Evolutionary conservation across 2,797 vertebrate genomes (phyloP), one percentile per base, ranked within the genome.

Genomic region (Ctenosaura bakeri): DNA sequence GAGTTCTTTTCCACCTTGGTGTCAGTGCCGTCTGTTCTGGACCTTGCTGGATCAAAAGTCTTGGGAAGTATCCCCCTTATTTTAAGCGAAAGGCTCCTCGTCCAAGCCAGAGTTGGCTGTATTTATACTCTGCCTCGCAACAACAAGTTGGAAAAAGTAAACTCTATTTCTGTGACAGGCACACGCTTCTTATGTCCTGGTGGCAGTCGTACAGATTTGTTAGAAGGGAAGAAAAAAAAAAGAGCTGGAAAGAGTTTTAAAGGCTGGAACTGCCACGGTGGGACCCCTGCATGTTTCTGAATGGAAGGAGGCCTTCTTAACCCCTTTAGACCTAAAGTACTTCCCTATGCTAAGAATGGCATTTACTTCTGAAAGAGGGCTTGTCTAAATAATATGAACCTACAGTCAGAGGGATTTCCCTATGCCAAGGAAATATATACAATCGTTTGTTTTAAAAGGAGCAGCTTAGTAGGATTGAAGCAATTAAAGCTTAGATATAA

Each of bases 241-340:
- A 97, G 96, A 96, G 96, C 97, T 97, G 97, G 97, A 98, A 98
- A 97, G 97, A 97, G 97, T 98, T 97, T 97, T 97, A 98, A 98
- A 98, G 96, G 98, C 96, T 98, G 98, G 97, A 97, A 96, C 98
- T 98, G 98, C 97, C 97, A 97, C 97, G 96, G 98, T 97, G 96
- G 97, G 98, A 98, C 98, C 99, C 98, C 98, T 99, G 98, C 98
- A 98, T 98, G 98, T 97, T 97, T 97, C 97, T 97, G 97, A 97
- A 97, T 98, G 97, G 97, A 97, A 96, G 97, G 97, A 97, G 97
- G 97, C 98, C 97, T 97, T 98, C 95, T 98, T 99, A 99, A 99
- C 98, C 98, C 98, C 98, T 98, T 98, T 95, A 92, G 95, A 91
- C 96, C 97, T 96, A 94, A 94, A 95, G 95, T 97, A 95, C 96